Percentiles rank a stretch among this genome's conserved stretches.
These are phyloP conservation scores for Drosophila kanapiae DNA, from an alignment of 1,140 invertebrate species.

Conservation along the genomic window DNA sequence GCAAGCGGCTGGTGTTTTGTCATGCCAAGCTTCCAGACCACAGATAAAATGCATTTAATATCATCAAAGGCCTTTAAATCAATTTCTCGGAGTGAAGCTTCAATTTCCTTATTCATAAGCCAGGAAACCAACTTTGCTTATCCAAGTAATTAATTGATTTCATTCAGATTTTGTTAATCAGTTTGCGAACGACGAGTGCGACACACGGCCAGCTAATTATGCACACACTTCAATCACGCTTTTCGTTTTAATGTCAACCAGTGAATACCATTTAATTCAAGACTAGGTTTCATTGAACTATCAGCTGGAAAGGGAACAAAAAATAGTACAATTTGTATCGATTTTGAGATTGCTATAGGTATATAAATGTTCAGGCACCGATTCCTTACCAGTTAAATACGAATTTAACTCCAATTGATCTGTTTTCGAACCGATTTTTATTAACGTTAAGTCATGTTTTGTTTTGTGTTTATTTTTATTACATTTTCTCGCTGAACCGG, in stretches of 20 bases:
- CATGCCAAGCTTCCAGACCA: background rate
- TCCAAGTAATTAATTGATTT: background rate
- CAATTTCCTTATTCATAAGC: background rate
- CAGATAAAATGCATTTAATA: conserved; percentile 2
- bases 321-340: background rate
- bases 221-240: conserved; percentile 7
- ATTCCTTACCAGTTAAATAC: too few species aligned
- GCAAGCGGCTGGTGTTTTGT: background rate
- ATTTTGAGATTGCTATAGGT: background rate
- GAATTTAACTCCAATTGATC: too few species aligned
- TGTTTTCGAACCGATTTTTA: too few species aligned
- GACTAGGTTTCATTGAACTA: background rate
- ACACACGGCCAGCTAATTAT: background rate
- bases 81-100: background rate
- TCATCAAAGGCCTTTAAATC: background rate
- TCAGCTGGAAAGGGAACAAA: background rate
- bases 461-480: too few species aligned
- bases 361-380: too few species aligned
- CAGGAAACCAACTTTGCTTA: too few species aligned
- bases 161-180: background rate
- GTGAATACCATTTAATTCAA: conserved; percentile 2
- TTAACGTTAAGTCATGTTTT: too few species aligned
- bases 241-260: background rate
- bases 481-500: too few species aligned
- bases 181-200: background rate